These are phyloP conservation scores for Eupeodes latifasciatus DNA, from an alignment of 2,888 invertebrate genomes.

Conservation along the genomic window DNA sequence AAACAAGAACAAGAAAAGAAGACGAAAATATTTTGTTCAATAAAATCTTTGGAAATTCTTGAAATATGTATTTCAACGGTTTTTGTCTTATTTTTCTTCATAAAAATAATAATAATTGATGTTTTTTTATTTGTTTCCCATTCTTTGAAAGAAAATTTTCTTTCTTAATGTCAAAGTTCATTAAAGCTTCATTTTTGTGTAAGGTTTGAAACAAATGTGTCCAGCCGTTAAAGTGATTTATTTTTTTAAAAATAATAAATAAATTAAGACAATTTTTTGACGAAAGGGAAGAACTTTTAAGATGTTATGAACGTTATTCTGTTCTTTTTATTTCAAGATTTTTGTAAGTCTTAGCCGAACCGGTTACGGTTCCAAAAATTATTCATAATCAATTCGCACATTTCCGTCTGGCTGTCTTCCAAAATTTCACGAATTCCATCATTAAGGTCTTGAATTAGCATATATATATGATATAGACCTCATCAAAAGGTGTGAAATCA, in stretches of 20 bases:
- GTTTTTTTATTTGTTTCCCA: not conserved
- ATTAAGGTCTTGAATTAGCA: too few species aligned
- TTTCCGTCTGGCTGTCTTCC: too few species aligned
- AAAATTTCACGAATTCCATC: too few species aligned
- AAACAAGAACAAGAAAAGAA: not conserved
- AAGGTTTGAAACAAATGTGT: not conserved
- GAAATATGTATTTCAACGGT: not conserved
- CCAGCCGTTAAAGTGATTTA: not conserved
- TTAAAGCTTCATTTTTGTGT: not conserved
- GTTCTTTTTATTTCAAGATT: too few species aligned
- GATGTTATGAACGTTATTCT: too few species aligned
- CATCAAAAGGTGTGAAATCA: too few species aligned
- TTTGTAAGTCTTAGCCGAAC: too few species aligned
- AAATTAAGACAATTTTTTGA: not conserved
- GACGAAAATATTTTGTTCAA: not conserved
- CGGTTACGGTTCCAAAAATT: too few species aligned
- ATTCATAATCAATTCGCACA: too few species aligned
- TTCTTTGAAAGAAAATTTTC: not conserved
- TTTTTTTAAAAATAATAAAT: not conserved
- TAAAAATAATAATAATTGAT: slow-evolving; percentile 1
- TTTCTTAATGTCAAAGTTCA: not conserved
- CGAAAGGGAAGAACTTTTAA: too few species aligned
- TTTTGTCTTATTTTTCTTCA: not conserved
- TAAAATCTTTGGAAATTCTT: not conserved
- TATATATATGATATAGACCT: too few species aligned